Conservation (phyloP, 2,888 invertebrate genomes). For the Tipula helvola region DNA sequence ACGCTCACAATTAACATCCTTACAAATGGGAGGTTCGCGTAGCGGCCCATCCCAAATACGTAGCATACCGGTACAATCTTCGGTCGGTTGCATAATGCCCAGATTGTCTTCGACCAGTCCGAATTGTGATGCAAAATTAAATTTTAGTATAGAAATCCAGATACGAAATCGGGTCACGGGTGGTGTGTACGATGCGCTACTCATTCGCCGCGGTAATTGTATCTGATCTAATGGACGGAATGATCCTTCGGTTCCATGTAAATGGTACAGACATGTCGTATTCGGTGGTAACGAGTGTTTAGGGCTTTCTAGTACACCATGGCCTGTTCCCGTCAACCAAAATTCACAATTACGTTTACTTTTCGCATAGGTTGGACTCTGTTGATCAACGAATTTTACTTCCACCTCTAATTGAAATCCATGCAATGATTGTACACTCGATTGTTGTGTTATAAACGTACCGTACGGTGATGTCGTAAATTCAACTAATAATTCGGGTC, state of each 20-base stretch:
- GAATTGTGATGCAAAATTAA: conserved; percentile 61
- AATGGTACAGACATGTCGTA: conserved; percentile 78
- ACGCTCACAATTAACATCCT: conserved; percentile 55
- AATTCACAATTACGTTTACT: conserved; percentile 77
- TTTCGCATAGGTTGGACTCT: conserved; percentile 71
- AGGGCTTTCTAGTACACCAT: conserved; percentile 71
- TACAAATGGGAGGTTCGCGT: conserved; percentile 61
- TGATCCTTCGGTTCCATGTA: conserved; percentile 46
- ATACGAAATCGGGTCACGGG: conserved; percentile 61
- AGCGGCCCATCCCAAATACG: conserved; percentile 81
- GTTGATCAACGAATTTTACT: conserved; percentile 74
- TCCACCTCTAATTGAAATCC: conserved; percentile 77
- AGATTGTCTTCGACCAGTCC: conserved; percentile 32
- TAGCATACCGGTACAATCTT: conserved; percentile 70
- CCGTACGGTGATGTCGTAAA: conserved; percentile 84
- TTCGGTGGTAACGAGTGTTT: conserved; percentile 76
- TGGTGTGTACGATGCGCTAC: conserved; percentile 33
- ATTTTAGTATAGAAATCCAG: conserved; percentile 78
- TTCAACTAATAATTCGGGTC: conserved; percentile 77
- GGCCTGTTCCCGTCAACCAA: conserved; percentile 68
- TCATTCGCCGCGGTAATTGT: conserved; percentile 41
- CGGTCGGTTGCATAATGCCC: conserved; percentile 42
- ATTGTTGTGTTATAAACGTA: conserved; percentile 66
- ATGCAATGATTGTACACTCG: conserved; percentile 63
- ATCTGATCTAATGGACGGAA: conserved; percentile 42